Evolutionary conservation across 92 coral and sea anemone species (phyloP).

Genomic region (Umimayanthus chanpuru): DNA sequence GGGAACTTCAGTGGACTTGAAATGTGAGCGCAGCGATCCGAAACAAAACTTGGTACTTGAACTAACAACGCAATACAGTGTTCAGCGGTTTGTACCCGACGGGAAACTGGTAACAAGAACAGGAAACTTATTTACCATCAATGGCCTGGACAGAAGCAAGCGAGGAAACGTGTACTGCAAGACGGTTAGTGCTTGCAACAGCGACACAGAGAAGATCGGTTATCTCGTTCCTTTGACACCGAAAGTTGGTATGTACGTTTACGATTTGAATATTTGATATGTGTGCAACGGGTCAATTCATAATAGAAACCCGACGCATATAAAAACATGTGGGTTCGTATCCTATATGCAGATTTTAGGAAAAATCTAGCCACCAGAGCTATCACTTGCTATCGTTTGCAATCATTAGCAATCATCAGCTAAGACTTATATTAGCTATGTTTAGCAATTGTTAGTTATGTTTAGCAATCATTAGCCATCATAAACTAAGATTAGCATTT

Average conservation of each 20-base stretch:
- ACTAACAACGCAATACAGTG: slow-evolving; percentile 7
- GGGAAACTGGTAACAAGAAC: slow-evolving; percentile 28
- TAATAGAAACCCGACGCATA: neutral
- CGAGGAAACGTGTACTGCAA: slow-evolving; percentile 43
- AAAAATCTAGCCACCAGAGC: too few species aligned
- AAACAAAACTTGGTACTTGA: slow-evolving; percentile 23
- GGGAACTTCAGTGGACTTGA: slow-evolving; percentile 37
- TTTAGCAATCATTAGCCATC: too few species aligned
- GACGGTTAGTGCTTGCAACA: slow-evolving; percentile 19
- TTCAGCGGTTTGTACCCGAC: slow-evolving; percentile 30
- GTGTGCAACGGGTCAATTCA: neutral
- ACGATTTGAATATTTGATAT: neutral
- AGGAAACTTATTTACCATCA: slow-evolving; percentile 28
- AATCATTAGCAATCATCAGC: too few species aligned
- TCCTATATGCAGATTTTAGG: too few species aligned
- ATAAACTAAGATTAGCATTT: too few species aligned
- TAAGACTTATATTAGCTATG: too few species aligned
- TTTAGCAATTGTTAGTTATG: too few species aligned
- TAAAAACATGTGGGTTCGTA: neutral
- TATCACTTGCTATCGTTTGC: too few species aligned
- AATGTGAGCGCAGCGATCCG: slow-evolving; percentile 30
- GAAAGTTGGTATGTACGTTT: slow-evolving; percentile 15
- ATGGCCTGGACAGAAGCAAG: slow-evolving; percentile 25
- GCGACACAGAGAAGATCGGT: slow-evolving; percentile 36
- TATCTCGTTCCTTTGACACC: slow-evolving; percentile 33